Evolutionary conservation across 92 coral and sea anemone species (phyloP), one percentile per base, ranked within the genome.

Genomic region (Zoanthus sociatus): DNA sequence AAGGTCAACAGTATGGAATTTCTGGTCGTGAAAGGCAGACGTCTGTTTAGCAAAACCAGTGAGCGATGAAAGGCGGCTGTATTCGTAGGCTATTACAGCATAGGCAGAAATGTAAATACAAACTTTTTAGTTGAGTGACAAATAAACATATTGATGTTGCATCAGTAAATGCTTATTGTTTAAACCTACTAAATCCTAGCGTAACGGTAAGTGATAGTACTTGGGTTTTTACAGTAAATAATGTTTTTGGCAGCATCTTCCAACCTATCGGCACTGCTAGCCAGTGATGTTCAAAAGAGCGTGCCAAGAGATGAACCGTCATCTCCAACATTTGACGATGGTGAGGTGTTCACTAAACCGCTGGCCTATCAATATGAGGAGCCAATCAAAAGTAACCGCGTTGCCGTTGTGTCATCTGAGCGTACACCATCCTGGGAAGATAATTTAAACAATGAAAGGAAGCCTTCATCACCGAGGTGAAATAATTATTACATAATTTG

Each of bases 221-320:
- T 48, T 48, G 9, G 9, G 53, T 48, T 48, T 48, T 48, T 48
- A 48, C 53, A 48, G 9, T 48, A 48, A 48, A 5, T 5, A 63
- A 75, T 46, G 79, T 32, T 75, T 87, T 87, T 68, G 71, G 46
- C 89, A 96, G 98, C 94, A 68, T 94, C 98, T 54, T 91, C 98
- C 64, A 95, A 93, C 87, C 87, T 96, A 16, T 94, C 98, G 15
- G 97, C 98, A 31, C 78, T 96, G 78, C 98, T 96, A 9, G 98
- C 98, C 63, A 93, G 73, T 79, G 98, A 94, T 45, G 95, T 88
- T 7, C 88, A 88, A 31, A 94, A 72, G 83, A 75, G 72, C 54
- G 81, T 87, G 1, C 84, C 86, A 15, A 83, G 89, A 78, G 92
- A 92, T 44, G 91, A 73, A 1, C 90, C 95, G 3, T 92, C 95